These are phyloP conservation scores for Drosophila insularis DNA, from an alignment of 1,140 invertebrate species.

Conservation along the genomic window DNA sequence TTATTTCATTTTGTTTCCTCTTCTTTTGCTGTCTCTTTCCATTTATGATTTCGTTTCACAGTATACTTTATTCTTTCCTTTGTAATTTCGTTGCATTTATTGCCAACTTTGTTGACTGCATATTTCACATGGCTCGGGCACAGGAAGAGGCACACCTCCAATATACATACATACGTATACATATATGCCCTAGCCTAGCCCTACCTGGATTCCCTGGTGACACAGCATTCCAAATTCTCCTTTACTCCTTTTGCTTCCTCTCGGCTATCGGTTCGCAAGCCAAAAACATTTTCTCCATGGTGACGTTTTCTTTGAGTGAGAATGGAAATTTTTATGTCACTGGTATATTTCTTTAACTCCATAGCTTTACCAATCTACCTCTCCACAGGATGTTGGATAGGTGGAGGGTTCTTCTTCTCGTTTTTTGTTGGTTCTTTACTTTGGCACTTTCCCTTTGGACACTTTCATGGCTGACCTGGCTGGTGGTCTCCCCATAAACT, in stretches of 20 bases:
- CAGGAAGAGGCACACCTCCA: no score
- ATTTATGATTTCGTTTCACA: background rate
- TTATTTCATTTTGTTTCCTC: background rate
- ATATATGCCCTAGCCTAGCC: background rate
- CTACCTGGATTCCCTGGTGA: background rate
- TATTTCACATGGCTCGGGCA: background rate
- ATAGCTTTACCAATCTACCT: no score
- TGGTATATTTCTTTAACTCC: background rate
- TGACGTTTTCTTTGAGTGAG: background rate
- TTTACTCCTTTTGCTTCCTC: background rate
- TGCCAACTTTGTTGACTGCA: conserved; percentile 9
- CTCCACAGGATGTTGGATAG: background rate
- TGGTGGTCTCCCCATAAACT: background rate
- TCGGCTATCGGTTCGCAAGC: no score
- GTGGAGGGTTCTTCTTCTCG: background rate
- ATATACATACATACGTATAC: no score
- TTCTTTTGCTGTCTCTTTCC: background rate
- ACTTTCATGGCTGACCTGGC: conserved; percentile 4
- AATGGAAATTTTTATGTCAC: conserved; percentile 9
- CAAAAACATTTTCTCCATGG: background rate
- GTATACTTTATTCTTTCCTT: background rate
- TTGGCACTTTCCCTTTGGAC: conserved; percentile 6
- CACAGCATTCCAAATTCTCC: conserved; percentile 1
- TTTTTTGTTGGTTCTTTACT: background rate
- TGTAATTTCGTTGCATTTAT: conserved; percentile 8